Base-by-base conservation (phyloP, 2,113 vertebrate genomes). In the Daubentonia madagascariensis region DNA sequence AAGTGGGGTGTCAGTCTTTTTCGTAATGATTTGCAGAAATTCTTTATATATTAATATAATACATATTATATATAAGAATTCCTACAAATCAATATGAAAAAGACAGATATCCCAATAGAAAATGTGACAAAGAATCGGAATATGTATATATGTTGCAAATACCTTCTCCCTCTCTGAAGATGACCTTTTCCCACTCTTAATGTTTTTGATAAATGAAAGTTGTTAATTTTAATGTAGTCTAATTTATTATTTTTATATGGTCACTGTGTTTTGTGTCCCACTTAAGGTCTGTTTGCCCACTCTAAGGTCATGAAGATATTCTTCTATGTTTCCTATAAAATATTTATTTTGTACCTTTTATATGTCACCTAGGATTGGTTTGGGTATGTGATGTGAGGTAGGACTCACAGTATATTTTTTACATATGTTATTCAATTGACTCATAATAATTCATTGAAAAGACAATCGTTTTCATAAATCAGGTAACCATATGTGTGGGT, bases 161-260 rank as follows among this genome's bases (percentile, higher is more conserved):
- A 75, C 80, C 32, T 89, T 43, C 86, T 91, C 12, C 30, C 43
- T 5, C 40, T 92, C 16, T 92, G 67, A 89, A 9, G 8, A 67
- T 70, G 67, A 32, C 6, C 67, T 59, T 81, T 80, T 72, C 8
- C 35, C 12, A 83, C 50, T 85, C 43, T 78, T 43, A 72, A 54
- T 76, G n/a, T 95, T 63, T 87, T 48, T 37, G 10, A 18, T 83
- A 50, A 94, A 91, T 37, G 61, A 76, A 79, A 43, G 11, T 80
- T 59, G 40, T 45, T 72, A 17, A 72, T 86, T 94, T 96, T 91
- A 93, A 37, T 84, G 35, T 28, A 50, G 20, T 65, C 4, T 83
- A 79, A 94, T 52, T 61, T 83, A 54, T 80, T 73, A 50, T 72
- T 95, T 91, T 91, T 65, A 75, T 88, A 94, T 73, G 16, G n/a